Percentiles rank a stretch among this genome's conserved stretches.
These are phyloP conservation scores for Colinus virginianus DNA, from an alignment of 2,113 vertebrate species.

Conservation along the genomic window DNA sequence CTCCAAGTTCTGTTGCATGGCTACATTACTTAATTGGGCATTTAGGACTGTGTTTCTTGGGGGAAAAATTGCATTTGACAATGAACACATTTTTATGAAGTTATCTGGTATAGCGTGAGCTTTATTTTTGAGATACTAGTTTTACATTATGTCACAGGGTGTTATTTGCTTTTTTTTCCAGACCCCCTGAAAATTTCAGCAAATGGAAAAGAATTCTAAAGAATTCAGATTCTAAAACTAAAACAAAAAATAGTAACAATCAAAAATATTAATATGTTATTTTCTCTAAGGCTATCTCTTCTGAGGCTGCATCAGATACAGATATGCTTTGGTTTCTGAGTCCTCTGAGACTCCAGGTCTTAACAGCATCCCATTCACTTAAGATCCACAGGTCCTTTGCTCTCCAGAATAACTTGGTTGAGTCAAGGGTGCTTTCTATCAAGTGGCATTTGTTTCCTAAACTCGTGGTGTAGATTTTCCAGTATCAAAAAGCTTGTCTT, in stretches of 20 bases:
- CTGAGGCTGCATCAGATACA: slow-evolving; percentile 74
- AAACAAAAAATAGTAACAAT: slow-evolving; percentile 29
- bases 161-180: slow-evolving; percentile 84
- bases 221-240: slow-evolving; percentile 79
- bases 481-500: slow-evolving; percentile 32
- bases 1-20: slow-evolving; percentile 65
- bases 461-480: slow-evolving; percentile 57
- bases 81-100: not conserved
- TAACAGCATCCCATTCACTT: slow-evolving; percentile 56
- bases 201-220: slow-evolving; percentile 85
- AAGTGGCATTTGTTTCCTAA: slow-evolving; percentile 19
- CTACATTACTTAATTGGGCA: not conserved
- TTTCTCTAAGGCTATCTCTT: slow-evolving; percentile 76
- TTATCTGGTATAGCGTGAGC: slow-evolving; percentile 61
- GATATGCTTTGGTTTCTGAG: slow-evolving; percentile 59
- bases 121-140: slow-evolving; percentile 57
- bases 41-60: slow-evolving; percentile 22
- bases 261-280: slow-evolving; percentile 72
- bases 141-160: slow-evolving; percentile 77
- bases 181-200: slow-evolving; percentile 84
- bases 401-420: slow-evolving; percentile 21
- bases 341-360: slow-evolving; percentile 65
- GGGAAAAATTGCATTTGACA: not conserved
- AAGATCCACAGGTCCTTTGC: slow-evolving; percentile 28
- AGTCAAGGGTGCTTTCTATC: slow-evolving; percentile 45